phyloP scores from a whole-genome alignment of 1,140 invertebrate species.

The Papilio aristodemus region DNA sequence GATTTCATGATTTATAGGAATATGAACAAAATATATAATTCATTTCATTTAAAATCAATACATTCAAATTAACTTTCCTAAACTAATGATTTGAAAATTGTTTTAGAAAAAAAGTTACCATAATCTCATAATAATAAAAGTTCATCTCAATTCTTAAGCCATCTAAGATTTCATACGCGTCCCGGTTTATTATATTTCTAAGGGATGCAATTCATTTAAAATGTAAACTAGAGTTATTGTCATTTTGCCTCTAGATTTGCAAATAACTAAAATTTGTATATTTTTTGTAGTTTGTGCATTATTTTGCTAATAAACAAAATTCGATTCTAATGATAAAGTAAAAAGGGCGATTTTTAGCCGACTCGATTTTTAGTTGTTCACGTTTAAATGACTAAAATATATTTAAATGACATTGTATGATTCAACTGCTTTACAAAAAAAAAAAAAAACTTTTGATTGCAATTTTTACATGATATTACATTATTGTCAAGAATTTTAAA shows the following conservation, averaged over 20 bases:
- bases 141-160: conserved; percentile 8
- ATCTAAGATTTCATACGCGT: conserved; percentile 3
- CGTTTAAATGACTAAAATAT: not conserved
- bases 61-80: not conserved
- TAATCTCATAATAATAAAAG: conserved; percentile 6
- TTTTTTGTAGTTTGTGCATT: conserved; percentile 10
- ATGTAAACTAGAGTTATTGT: conserved; percentile 18
- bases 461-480: too few species aligned
- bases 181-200: not conserved
- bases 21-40: not conserved
- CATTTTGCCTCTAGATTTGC: conserved; percentile 13
- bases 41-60: not conserved
- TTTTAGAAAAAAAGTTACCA: conserved; percentile 8
- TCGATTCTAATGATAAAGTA: not conserved
- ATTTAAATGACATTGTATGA: not conserved
- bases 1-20: not conserved
- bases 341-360: not conserved
- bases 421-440: not conserved
- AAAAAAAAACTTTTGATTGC: not conserved
- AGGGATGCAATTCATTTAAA: not conserved
- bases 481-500: conserved; percentile 53
- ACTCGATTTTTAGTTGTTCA: conserved; percentile 19
- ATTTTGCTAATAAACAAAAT: not conserved
- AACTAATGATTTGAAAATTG: not conserved
- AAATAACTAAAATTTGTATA: conserved; percentile 1